Evolutionary conservation across 1,140 invertebrate genomes (phyloP).

Genomic region (Batillaria attramentaria): DNA sequence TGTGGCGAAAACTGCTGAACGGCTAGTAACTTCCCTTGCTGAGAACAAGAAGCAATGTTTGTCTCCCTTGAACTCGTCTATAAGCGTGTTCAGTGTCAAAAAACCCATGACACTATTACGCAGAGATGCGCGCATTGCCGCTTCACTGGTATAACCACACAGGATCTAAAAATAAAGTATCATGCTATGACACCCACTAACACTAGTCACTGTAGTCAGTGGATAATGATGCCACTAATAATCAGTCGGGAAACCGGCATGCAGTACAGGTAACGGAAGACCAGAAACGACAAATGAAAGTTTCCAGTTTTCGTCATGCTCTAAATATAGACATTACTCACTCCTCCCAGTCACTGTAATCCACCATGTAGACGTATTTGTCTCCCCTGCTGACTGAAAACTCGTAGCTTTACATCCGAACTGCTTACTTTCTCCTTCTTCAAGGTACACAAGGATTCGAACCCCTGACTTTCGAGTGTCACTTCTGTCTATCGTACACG

Average conservation of each 20-base stretch:
- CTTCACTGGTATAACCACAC: not conserved
- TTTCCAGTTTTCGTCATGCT: no score
- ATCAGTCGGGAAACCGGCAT: no score
- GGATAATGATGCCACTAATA: no score
- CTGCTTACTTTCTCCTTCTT: conserved; percentile 6
- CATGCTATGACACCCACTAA: no score
- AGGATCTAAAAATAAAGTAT: no score
- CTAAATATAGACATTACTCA: not conserved
- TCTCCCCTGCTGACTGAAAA: not conserved
- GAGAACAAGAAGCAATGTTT: not conserved
- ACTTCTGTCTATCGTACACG: not conserved
- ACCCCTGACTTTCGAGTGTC: conserved; percentile 3
- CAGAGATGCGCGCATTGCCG: no score
- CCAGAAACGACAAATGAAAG: no score
- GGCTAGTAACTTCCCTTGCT: conserved; percentile 10
- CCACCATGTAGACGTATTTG: not conserved
- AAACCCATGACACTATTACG: no score
- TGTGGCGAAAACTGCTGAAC: not conserved
- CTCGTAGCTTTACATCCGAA: not conserved
- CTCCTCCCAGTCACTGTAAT: not conserved
- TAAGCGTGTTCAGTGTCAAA: no score
- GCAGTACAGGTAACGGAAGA: no score
- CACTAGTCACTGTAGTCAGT: no score
- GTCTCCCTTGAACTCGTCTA: no score
- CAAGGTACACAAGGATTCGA: conserved; percentile 1